These are phyloP conservation scores for Octonoba sinensis DNA, from an alignment of 2,888 invertebrate genomes.

Conservation along the genomic window DNA sequence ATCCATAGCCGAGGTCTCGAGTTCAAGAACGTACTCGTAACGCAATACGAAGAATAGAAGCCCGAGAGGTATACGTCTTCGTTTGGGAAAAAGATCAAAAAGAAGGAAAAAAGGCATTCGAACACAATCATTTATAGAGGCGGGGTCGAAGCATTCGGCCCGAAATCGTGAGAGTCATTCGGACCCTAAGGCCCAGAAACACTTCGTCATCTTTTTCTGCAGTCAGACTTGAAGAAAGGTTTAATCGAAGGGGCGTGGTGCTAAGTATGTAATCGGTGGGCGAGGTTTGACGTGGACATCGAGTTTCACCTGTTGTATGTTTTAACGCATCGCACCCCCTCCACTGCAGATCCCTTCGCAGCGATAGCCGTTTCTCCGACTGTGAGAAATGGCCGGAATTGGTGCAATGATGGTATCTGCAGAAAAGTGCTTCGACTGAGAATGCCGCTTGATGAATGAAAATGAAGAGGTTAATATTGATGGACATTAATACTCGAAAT, in stretches of 20 bases:
- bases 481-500: too few species aligned
- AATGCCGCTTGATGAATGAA: not conserved
- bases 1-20: not conserved
- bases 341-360: not conserved
- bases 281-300: slow-evolving; percentile 21
- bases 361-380: slow-evolving; percentile 1
- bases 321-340: not conserved
- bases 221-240: slow-evolving; percentile 3
- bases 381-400: not conserved
- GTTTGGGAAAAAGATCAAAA: not conserved
- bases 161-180: not conserved
- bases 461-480: too few species aligned
- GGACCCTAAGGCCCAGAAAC: not conserved
- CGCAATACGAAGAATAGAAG: not conserved
- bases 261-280: slow-evolving; percentile 13
- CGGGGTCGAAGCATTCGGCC: slow-evolving; percentile 5
- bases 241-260: slow-evolving; percentile 16
- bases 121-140: slow-evolving; percentile 18
- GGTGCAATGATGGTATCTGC: not conserved
- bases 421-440: not conserved
- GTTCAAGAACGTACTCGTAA: not conserved
- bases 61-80: slow-evolving; percentile 3
- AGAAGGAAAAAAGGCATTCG: not conserved
- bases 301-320: not conserved
- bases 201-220: slow-evolving; percentile 15